Base-by-base conservation (phyloP, 1,140 invertebrate genomes). In the Lineus longissimus region DNA sequence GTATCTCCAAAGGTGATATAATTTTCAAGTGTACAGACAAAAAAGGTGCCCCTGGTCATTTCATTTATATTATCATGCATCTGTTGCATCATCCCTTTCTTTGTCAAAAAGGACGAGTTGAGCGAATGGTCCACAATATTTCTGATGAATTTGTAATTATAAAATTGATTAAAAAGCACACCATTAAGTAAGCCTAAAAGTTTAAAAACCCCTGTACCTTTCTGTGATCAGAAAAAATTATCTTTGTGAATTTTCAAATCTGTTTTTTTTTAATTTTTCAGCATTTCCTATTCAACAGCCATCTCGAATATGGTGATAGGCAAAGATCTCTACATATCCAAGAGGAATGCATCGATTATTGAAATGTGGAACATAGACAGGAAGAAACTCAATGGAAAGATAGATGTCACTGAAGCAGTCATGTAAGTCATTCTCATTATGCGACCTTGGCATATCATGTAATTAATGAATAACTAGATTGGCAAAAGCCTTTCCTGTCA, bases 281-380 rank as follows among this genome's bases (percentile, higher is more conserved):
- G 29, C 23, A 31, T 31, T 36, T 17, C 22, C 23, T 17, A 22
- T 17, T 13, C 25, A 47, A 61, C 51, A 36, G 63, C 68, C 0
- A 70, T 72, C 55, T 58, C 45, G 22, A 63, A 61, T 0, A 72
- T 72, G 70, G 68, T 66, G 27, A 64, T 61, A 56, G 70, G 70
- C 2, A 59, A 64, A 1, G 51, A 65, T 11, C 22, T 73, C 59
- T 73, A 61, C 43, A 43, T 73, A 13, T 64, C 69, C 6, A 64
- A 66, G 19, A 62, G 65, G 9, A 63, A 63, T 31, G 58, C 36
- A 25, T 59, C 55, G 0, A 43, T 62, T 13, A 40, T 73, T 17
- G 59, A 73, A 54, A 59, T 66, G 33, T 73, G 69, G 69, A 67
- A 70, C 40, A 33, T 65, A n/a, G 25, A 59, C 19, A 62, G 58